Evolutionary conservation across 1,140 invertebrate species (phyloP), one percentile per base, ranked within the genome.

Genomic region (Trachelipus rathkii): DNA sequence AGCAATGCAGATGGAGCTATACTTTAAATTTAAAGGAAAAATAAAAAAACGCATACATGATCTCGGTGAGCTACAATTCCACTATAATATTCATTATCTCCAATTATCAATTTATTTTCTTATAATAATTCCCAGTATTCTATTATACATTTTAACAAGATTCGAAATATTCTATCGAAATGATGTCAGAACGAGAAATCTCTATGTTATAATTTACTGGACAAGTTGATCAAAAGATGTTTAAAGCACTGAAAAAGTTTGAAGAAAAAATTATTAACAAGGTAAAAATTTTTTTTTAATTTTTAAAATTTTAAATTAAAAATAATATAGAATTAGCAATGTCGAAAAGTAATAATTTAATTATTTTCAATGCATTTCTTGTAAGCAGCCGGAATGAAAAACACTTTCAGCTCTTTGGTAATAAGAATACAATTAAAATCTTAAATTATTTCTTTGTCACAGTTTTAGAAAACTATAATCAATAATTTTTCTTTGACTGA

Each of bases 161-260:
- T 60, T 60, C 50, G 50, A 60, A 60, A 13, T 97, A 92, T 82
- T n/a, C n/a, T 95, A 97, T 83, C 90, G 90, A 82, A 86, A n/a
- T 92, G 72, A 96, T 92, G 85, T 97, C 85, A 87, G 94, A 46
- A 90, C 95, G n/a, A 93, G 95, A 85, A 97, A 97, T 85, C 85
- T 96, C 68, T 91, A 90, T 78, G 85, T 97, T 4, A 91, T 95
- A 74, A 90, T 97, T n/a, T 71, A 90, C 91, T 67, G 95, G 95
- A 0, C 89, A 91, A 85, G 89, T 97, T 7, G 88, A 91, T 70
- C 88, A 90, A 3, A 88, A 94, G 82, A 88, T 96, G 1, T 93
- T 95, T 84, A 86, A 89, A 82, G 89, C 89, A 15, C 84, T 96
- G 21, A 85, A 89, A 80, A 87, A 89, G 44, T 84, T 95, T 15